Evolutionary conservation across 2,797 vertebrate genomes (phyloP).

Genomic region (Aphelocoma californica): DNA sequence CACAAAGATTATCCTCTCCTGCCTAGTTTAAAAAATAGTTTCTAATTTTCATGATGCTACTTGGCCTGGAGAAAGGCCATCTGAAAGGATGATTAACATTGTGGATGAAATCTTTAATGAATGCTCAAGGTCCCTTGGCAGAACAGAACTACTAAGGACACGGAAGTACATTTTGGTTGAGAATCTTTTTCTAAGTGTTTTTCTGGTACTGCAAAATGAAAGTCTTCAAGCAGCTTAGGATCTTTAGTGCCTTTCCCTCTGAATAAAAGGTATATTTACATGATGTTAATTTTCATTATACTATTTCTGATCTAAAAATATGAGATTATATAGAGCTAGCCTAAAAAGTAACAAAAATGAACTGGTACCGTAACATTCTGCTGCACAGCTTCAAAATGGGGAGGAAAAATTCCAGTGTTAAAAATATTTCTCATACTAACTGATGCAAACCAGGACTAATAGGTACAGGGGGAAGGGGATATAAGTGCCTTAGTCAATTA

Average conservation of each 20-base stretch:
- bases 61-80: neutral
- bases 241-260: neutral
- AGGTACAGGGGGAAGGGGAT: neutral
- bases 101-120: neutral
- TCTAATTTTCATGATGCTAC: neutral
- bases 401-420: neutral
- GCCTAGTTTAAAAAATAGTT: neutral
- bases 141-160: neutral
- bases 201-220: neutral
- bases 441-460: neutral
- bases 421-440: neutral
- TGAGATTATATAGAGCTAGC: neutral
- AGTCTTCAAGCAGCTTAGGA: neutral
- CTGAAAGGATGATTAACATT: neutral
- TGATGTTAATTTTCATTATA: neutral
- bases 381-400: neutral
- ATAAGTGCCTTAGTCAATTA: neutral
- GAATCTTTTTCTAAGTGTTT: neutral
- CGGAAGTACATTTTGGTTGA: neutral
- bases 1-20: neutral
- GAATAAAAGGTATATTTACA: neutral
- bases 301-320: neutral
- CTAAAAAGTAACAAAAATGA: neutral
- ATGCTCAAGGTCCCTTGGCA: neutral
- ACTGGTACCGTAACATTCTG: neutral